These are phyloP conservation scores for Stenichneumon culpator DNA, from an alignment of 2,888 invertebrate species.

Conservation along the genomic window DNA sequence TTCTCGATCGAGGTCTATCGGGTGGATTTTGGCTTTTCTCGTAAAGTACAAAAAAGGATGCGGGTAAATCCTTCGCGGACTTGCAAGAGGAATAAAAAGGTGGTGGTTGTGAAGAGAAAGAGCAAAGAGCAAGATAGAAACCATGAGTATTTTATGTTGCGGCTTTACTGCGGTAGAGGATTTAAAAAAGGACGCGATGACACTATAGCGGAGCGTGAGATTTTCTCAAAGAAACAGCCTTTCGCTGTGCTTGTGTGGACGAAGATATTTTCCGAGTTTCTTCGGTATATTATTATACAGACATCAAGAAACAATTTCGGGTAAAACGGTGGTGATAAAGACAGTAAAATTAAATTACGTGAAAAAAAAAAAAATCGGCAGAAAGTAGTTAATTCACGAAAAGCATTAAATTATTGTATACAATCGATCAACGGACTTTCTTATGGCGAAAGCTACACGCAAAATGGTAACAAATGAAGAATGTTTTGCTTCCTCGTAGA, in stretches of 20 bases:
- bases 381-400: too few relatives aligned
- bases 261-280: background rate
- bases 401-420: too few relatives aligned
- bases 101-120: background rate
- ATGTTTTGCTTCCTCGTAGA: too few relatives aligned
- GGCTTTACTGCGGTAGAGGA: background rate
- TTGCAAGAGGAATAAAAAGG: too few relatives aligned
- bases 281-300: background rate
- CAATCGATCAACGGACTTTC: too few relatives aligned
- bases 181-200: background rate
- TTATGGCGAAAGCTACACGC: too few relatives aligned
- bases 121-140: background rate
- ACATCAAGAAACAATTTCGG: background rate
- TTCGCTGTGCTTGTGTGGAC: background rate
- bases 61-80: too few relatives aligned
- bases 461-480: too few relatives aligned
- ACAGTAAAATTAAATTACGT: background rate
- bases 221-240: background rate
- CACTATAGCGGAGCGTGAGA: background rate
- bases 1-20: too few relatives aligned
- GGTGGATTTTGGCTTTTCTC: too few relatives aligned
- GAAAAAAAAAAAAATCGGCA: too few relatives aligned
- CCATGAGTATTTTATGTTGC: background rate
- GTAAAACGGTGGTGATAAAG: background rate
- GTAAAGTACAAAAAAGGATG: too few relatives aligned